Evolutionary conservation across 2,888 invertebrate genomes (phyloP).

Genomic region (Furcula furcula): DNA sequence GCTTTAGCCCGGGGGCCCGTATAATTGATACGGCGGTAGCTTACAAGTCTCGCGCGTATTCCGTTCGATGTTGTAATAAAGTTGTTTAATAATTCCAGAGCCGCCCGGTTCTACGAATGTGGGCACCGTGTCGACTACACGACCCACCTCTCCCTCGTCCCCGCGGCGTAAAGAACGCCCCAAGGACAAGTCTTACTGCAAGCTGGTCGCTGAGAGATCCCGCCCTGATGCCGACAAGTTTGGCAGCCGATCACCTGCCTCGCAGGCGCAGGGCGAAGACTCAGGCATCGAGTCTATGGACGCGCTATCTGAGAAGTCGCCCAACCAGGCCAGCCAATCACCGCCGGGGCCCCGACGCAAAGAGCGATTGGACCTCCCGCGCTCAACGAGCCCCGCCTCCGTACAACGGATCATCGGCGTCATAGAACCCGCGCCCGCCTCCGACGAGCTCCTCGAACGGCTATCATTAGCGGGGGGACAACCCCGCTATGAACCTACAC

Average conservation of each 20-base stretch:
- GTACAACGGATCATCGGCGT: slow-evolving; percentile 75
- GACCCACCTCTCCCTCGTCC: slow-evolving; percentile 55
- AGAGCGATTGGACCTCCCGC: slow-evolving; percentile 68
- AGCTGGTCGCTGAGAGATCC: slow-evolving; percentile 76
- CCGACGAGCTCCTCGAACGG: slow-evolving; percentile 56
- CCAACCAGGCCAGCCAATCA: slow-evolving; percentile 92
- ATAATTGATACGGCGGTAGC: too few species aligned
- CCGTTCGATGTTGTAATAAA: too few species aligned
- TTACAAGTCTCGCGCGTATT: too few species aligned
- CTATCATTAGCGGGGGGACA: slow-evolving; percentile 48
- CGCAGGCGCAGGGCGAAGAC: slow-evolving; percentile 89
- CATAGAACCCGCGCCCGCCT: slow-evolving; percentile 51
- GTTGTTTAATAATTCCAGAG: slow-evolving; percentile 51
- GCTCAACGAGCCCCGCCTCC: slow-evolving; percentile 65
- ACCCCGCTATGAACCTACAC: slow-evolving; percentile 58
- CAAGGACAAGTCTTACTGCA: slow-evolving; percentile 81
- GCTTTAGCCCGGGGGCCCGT: too few species aligned
- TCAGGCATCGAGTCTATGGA: slow-evolving; percentile 97
- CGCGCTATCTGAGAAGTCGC: slow-evolving; percentile 94
- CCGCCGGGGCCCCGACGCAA: slow-evolving; percentile 78
- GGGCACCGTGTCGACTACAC: slow-evolving; percentile 79
- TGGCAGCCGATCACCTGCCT: slow-evolving; percentile 69
- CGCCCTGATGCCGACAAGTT: slow-evolving; percentile 56
- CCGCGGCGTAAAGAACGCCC: slow-evolving; percentile 64
- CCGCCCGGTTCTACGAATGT: slow-evolving; percentile 86